Conservation (phyloP, 2,888 invertebrate species). For the Coleophora flavipennella region DNA sequence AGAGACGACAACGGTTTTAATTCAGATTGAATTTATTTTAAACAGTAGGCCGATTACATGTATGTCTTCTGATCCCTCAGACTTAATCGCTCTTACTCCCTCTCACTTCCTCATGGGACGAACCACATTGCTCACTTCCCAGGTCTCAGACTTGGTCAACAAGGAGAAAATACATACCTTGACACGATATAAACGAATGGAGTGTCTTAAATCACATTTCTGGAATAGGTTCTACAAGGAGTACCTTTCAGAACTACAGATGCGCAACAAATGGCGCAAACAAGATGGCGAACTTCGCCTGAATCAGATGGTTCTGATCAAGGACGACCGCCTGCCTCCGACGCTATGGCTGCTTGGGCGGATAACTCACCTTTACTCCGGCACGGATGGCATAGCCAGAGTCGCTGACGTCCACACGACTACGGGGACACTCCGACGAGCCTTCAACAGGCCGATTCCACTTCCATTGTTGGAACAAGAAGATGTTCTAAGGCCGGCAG, state of each 20-base stretch:
- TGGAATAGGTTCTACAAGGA: conserved; percentile 13
- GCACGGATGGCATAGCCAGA: conserved; percentile 2
- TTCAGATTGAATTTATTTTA: conserved; percentile 10
- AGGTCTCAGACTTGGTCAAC: background rate
- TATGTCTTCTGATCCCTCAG: conserved; percentile 8
- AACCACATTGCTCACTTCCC: background rate
- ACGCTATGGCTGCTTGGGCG: conserved; percentile 6
- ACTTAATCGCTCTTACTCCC: conserved; percentile 6
- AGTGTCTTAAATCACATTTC: conserved; percentile 9
- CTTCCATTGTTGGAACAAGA: background rate
- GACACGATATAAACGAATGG: conserved; percentile 7
- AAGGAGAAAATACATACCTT: background rate
- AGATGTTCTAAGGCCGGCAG: background rate
- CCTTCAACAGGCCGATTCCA: background rate
- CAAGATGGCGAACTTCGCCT: background rate
- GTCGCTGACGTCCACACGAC: conserved; percentile 1
- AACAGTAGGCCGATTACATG: conserved; percentile 13
- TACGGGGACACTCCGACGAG: conserved; percentile 2
- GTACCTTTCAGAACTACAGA: conserved; percentile 13
- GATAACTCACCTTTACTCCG: conserved; percentile 4
- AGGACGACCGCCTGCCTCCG: conserved; percentile 3
- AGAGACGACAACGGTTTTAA: conserved; percentile 8
- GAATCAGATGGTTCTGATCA: conserved; percentile 4
- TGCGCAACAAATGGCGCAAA: conserved; percentile 9
- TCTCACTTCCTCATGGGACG: background rate